Percentiles rank a stretch among this genome's conserved stretches.
Evolutionary conservation across 2,888 invertebrate genomes (phyloP).

Genomic region (Anagyrus pseudococci): DNA sequence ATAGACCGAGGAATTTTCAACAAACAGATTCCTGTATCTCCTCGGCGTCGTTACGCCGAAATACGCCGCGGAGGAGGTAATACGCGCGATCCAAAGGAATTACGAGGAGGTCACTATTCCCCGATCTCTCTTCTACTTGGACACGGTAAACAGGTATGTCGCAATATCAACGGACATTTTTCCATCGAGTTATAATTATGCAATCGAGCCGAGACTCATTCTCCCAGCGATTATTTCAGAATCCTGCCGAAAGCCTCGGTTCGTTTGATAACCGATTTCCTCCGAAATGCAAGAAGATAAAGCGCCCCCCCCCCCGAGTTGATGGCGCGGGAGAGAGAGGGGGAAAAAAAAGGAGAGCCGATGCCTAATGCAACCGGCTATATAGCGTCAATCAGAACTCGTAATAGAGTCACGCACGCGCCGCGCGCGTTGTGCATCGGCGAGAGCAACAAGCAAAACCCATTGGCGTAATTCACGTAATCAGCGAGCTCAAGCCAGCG

Average conservation of each 20-base stretch:
- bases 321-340: too few relatives aligned
- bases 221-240: slow-evolving; percentile 33
- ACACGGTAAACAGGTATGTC: slow-evolving; percentile 48
- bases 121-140: slow-evolving; percentile 47
- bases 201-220: background rate
- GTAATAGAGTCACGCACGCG: too few relatives aligned
- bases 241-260: slow-evolving; percentile 46
- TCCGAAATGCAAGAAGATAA: slow-evolving; percentile 40
- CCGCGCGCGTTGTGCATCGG: too few relatives aligned
- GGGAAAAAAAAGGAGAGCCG: too few relatives aligned
- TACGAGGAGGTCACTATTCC: slow-evolving; percentile 53
- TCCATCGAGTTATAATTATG: too few relatives aligned
- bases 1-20: background rate
- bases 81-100: slow-evolving; percentile 50
- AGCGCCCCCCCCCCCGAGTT: too few relatives aligned
- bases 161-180: background rate
- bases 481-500: too few relatives aligned
- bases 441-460: too few relatives aligned
- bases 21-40: slow-evolving; percentile 47
- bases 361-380: too few relatives aligned
- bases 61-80: slow-evolving; percentile 50
- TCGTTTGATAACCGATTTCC: slow-evolving; percentile 48
- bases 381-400: too few relatives aligned
- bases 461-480: too few relatives aligned
- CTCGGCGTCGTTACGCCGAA: slow-evolving; percentile 47